Percentiles rank a stretch among this genome's conserved stretches.
Evolutionary conservation across 2,888 invertebrate genomes (phyloP).

Genomic region (Plebejus melissa): DNA sequence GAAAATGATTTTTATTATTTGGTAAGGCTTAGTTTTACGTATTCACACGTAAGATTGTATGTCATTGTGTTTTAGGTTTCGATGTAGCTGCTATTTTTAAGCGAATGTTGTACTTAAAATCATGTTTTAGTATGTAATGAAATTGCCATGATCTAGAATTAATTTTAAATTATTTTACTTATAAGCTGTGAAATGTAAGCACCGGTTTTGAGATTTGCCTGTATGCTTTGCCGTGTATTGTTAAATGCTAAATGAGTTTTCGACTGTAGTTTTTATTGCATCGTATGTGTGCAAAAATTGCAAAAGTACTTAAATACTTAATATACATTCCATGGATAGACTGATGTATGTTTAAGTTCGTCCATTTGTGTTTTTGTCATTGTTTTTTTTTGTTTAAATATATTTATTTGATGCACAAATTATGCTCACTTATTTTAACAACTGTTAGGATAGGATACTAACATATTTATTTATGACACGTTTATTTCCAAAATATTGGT

Average conservation of each 20-base stretch:
- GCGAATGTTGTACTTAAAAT: slow-evolving; percentile 10
- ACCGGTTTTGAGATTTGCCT: slow-evolving; percentile 10
- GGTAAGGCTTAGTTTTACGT: neutral
- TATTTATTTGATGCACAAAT: slow-evolving; percentile 17
- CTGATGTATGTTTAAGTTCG: slow-evolving; percentile 23
- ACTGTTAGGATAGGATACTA: slow-evolving; percentile 3
- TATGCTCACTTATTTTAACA: slow-evolving; percentile 2
- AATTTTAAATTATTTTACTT: slow-evolving; percentile 25
- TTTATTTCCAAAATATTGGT: neutral
- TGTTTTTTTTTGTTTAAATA: slow-evolving; percentile 20
- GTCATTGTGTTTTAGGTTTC: slow-evolving; percentile 15
- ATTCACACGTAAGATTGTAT: neutral
- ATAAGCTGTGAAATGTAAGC: slow-evolving; percentile 18
- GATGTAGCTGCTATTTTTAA: neutral
- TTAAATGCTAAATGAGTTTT: neutral
- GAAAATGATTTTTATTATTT: neutral
- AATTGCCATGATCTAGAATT: slow-evolving; percentile 24
- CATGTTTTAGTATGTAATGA: slow-evolving; percentile 14
- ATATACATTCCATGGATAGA: slow-evolving; percentile 25
- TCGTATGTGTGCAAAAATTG: neutral
- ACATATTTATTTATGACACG: neutral
- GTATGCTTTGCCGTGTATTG: slow-evolving; percentile 1
- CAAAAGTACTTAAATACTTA: slow-evolving; percentile 13
- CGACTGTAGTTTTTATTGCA: neutral
- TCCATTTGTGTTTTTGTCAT: slow-evolving; percentile 1